phyloP scores from a whole-genome alignment of 2,797 vertebrate genomes.

The Girardinus metallicus region DNA sequence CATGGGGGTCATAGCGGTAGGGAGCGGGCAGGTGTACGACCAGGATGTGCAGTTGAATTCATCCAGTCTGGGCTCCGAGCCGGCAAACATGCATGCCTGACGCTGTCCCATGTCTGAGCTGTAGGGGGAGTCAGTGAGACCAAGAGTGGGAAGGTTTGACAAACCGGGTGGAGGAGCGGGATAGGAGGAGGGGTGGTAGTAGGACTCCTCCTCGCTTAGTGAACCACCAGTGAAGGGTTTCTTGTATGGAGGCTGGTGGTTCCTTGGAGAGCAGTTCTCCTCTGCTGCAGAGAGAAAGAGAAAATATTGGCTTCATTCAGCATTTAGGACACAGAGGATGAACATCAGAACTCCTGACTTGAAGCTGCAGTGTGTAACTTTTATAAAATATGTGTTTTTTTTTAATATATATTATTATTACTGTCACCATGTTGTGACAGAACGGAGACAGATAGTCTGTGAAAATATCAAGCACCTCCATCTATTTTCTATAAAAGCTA shows the following conservation, averaged over 20 bases:
- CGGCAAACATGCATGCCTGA: constrained; percentile 96
- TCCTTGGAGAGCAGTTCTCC: constrained; percentile 86
- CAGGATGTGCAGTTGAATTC: constrained; percentile 92
- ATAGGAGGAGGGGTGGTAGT: constrained; percentile 85
- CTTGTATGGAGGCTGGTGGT: constrained; percentile 86
- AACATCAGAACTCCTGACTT: neutral
- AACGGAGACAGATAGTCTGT: too few relatives aligned
- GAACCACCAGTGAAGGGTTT: constrained; percentile 90
- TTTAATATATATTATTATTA: too few relatives aligned
- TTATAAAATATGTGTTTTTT: too few relatives aligned
- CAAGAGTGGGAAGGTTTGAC: constrained; percentile 54
- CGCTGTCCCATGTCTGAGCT: constrained; percentile 90
- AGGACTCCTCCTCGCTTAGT: constrained; percentile 87
- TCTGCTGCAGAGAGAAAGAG: constrained; percentile 70
- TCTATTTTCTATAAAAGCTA: neutral
- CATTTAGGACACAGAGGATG: neutral
- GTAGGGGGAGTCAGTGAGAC: constrained; percentile 81
- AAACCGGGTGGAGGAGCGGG: constrained; percentile 80
- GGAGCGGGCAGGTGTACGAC: constrained; percentile 91
- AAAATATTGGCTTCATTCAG: constrained; percentile 3
- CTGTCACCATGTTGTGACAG: too few relatives aligned
- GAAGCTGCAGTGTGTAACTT: neutral
- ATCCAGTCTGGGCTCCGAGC: constrained; percentile 87
- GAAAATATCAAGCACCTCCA: too few relatives aligned
- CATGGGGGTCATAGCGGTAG: constrained; percentile 88